These are phyloP conservation scores for Bombyx mandarina DNA, from an alignment of 1,140 invertebrate genomes.

Conservation along the genomic window DNA sequence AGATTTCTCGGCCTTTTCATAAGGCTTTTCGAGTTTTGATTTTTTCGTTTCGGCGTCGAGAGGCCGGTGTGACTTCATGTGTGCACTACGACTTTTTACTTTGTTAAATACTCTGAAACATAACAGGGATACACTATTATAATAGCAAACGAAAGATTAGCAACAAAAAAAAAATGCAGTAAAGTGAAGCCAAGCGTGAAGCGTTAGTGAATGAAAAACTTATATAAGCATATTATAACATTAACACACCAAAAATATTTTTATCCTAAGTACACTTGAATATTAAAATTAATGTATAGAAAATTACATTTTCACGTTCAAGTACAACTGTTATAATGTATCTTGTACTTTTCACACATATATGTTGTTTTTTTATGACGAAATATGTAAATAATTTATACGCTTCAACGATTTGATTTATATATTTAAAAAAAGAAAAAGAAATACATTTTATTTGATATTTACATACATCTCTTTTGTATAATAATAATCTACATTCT, in stretches of 20 bases:
- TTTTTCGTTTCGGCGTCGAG: conserved; percentile 77
- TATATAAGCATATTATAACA: conserved; percentile 32
- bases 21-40: conserved; percentile 70
- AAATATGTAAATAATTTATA: no score
- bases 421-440: no score
- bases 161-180: conserved; percentile 34
- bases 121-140: conserved; percentile 59
- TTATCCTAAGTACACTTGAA: conserved; percentile 16
- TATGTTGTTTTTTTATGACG: no score
- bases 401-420: no score
- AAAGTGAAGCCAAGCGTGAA: conserved; percentile 50
- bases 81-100: conserved; percentile 97
- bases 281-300: conserved; percentile 25
- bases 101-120: conserved; percentile 94
- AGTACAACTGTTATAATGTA: no score
- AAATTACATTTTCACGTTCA: no score
- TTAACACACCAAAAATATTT: conserved; percentile 37
- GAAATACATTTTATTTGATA: no score
- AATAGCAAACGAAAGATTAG: conserved; percentile 47
- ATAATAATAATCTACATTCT: no score
- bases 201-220: conserved; percentile 32
- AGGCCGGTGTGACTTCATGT: conserved; percentile 97
- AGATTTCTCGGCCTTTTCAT: conserved; percentile 68
- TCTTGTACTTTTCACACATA: no score
- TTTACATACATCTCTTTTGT: no score